These are phyloP conservation scores for Limanda limanda DNA, from an alignment of 2,113 vertebrate species.

Conservation along the genomic window DNA sequence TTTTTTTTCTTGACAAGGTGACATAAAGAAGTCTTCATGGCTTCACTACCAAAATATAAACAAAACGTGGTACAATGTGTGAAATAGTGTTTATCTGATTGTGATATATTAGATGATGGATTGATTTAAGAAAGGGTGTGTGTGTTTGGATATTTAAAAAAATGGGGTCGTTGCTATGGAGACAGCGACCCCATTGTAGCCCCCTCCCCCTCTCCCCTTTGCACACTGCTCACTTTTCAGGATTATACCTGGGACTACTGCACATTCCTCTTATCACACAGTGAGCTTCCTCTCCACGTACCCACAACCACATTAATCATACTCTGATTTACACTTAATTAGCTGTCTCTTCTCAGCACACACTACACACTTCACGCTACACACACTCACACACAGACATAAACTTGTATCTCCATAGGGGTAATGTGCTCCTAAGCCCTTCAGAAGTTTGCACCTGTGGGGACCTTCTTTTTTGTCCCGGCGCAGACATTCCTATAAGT, in stretches of 20 bases:
- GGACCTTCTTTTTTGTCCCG: neutral
- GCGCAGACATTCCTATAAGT: neutral
- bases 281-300: neutral
- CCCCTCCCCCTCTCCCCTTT: constrained; percentile 10
- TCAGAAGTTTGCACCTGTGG: neutral
- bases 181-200: constrained; percentile 29
- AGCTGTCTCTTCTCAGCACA: constrained; percentile 1
- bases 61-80: neutral
- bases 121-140: neutral
- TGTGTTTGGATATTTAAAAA: neutral
- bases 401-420: neutral
- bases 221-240: constrained; percentile 45
- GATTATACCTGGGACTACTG: constrained; percentile 61
- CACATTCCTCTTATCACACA: constrained; percentile 33
- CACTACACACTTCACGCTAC: neutral
- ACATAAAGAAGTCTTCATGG: no score
- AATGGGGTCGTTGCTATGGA: constrained; percentile 67
- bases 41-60: neutral
- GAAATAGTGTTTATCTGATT: neutral
- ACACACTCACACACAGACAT: neutral
- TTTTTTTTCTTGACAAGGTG: no score
- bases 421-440: neutral
- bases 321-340: constrained; percentile 56
- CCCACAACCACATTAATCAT: constrained; percentile 60
- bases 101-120: neutral